Evolutionary conservation across 1,140 invertebrate species (phyloP), one percentile per base, ranked within the genome.

Genomic region (Drosophila aff.): DNA sequence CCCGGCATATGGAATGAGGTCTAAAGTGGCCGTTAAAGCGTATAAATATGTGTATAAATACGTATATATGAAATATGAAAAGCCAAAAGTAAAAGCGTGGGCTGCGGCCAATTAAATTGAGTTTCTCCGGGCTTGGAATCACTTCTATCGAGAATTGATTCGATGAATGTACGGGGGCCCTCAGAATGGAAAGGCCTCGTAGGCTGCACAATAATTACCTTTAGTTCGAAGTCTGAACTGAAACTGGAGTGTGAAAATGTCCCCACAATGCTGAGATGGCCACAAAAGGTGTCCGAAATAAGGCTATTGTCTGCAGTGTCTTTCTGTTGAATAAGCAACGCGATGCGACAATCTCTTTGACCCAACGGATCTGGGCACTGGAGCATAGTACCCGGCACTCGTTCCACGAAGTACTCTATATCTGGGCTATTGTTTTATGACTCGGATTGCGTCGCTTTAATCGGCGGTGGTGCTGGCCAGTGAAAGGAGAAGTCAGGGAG

Each of bases 201-300:
- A 59, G 69, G 69, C 69, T 50, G 52, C 66, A 59, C 67, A 72
- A 73, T 73, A 60, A 72, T 73, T 73, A 73, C 31, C 47, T 68
- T 43, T 47, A 31, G 47, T 71, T 40, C 62, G 43, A 52, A 52
- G 62, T 52, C 55, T 40, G 44, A 28, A 57, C 44, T 49, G 76
- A 87, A 90, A 90, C 81, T 90, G 76, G 85, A 90, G 85, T 90
- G 85, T 90, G 81, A 90, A 90, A 90, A 90, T 90, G 85, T 79
- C 69, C 43, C 43, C 63, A 87, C 79, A 87, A 87, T 87, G 49
- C 33, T 55, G 63, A 47, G 52, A 33, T 49, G 62, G 33, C 40
- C 64, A 84, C 82, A 84, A 84, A 74, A 74, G 74, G 59, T 61
- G 68, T 65, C 68, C 76, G 59, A 68, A 65, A 84, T 61, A 61